phyloP scores from a whole-genome alignment of 2,113 vertebrate species.

The Uropsilus gracilis region DNA sequence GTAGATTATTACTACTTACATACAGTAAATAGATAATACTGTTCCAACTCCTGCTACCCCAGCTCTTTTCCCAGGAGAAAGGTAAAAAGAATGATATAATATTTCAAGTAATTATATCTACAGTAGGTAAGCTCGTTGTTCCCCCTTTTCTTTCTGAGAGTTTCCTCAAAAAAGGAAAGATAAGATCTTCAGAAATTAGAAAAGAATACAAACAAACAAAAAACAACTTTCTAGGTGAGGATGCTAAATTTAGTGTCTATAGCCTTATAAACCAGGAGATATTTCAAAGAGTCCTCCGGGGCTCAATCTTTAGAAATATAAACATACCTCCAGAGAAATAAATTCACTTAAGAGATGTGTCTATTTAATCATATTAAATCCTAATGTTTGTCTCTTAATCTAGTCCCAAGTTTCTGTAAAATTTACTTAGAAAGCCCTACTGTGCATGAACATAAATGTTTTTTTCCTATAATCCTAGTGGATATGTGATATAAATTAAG shows the following conservation, averaged over 20 bases:
- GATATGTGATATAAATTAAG: background rate
- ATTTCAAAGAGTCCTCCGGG: background rate
- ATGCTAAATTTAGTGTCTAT: background rate
- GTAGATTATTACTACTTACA: background rate
- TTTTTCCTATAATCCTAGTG: background rate
- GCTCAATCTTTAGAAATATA: background rate
- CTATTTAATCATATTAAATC: background rate
- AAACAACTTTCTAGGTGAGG: background rate
- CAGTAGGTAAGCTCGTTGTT: background rate
- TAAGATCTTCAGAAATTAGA: background rate
- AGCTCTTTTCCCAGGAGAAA: background rate
- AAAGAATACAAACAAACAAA: background rate
- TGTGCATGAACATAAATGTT: background rate
- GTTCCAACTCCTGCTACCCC: background rate
- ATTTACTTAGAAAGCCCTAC: conserved; percentile 35
- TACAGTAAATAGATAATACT: background rate
- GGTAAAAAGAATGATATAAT: background rate
- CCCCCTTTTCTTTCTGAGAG: background rate
- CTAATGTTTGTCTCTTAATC: background rate
- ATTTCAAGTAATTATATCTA: background rate
- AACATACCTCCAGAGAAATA: background rate
- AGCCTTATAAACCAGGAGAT: background rate
- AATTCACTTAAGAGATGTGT: background rate
- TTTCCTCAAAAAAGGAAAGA: background rate
- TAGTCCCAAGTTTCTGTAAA: background rate